Evolutionary conservation across 1,140 invertebrate genomes (phyloP), one percentile per base, ranked within the genome.

Genomic region (Drosophila truncata): DNA sequence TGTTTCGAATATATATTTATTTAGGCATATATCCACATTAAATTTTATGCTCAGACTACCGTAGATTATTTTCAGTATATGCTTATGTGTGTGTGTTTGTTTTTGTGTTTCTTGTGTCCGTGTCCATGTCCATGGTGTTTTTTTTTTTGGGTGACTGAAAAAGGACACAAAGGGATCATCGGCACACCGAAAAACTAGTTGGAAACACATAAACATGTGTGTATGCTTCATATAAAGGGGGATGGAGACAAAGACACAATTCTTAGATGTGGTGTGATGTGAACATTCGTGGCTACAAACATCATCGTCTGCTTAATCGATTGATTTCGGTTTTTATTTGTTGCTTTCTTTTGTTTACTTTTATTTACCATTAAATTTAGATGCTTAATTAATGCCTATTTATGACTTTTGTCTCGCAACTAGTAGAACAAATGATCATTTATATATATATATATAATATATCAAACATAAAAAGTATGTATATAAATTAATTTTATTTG

Each of bases 1-100:
- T 65, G 75, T 46, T 55, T 80, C 60, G 46, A 79, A 58, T 61
- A 81, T 79, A 58, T 55, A 70, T 64, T 39, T 75, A 55, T 77
- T 58, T 74, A 52, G 37, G 65, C 63, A 62, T 82, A 69, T 74
- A 70, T 69, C 80, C 52, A 73, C 67, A 75, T 82, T 85, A 85
- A 86, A 82, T 82, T 86, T 83, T 80, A 77, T 79, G 59, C 80
- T 87, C 84, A 88, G 85, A 87, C 84, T 87, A 87, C 80, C 69
- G 72, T 80, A 78, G 73, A 90, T 86, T 88, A 90, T 90, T 70
- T 82, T 82, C 70, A 77, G 73, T 64, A 82, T 83, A 82, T 77
- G 66, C 82, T 78, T 61, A 66, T 75, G 64, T 80, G 49, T 64
- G 59, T 69, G 25, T 82, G 49, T 42, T 33, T 50, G 46, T 47